A percentile compares a stretch with the other conserved stretches of the same genome.
Evolutionary conservation across 2,113 vertebrate genomes (phyloP).

Genomic region (Cisticola juncidis): DNA sequence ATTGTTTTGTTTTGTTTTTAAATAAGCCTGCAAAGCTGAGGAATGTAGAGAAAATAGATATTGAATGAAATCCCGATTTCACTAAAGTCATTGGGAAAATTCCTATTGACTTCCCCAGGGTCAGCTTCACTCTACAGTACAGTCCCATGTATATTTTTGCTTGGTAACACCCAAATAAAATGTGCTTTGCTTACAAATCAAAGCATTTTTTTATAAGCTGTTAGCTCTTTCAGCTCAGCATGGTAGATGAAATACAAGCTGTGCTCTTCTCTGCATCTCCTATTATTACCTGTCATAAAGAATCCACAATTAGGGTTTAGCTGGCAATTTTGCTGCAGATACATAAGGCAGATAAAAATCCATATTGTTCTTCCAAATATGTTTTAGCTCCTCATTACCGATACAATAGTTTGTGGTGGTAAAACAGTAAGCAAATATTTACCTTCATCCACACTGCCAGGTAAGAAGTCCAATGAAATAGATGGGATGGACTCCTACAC

Average conservation of each 20-base stretch:
- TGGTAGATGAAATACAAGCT: conserved; percentile 34
- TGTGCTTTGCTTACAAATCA: conserved; percentile 36
- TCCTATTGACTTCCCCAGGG: background rate
- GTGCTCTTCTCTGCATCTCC: conserved; percentile 8
- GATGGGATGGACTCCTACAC: background rate
- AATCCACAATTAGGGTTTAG: conserved; percentile 42
- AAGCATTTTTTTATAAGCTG: background rate
- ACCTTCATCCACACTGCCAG: background rate
- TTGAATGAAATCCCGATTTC: background rate
- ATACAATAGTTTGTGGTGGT: background rate
- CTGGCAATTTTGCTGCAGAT: background rate
- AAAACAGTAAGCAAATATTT: background rate
- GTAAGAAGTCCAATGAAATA: background rate
- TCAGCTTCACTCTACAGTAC: background rate
- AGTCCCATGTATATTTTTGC: background rate
- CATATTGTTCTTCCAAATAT: background rate
- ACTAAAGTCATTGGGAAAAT: background rate
- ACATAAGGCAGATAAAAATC: background rate
- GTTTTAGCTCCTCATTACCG: background rate
- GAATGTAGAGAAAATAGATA: background rate
- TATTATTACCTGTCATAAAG: conserved; percentile 62
- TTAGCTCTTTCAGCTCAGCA: background rate
- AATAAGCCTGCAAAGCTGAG: background rate
- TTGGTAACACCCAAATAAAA: conserved; percentile 31
- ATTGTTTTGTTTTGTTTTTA: background rate